A percentile compares a stretch with the other conserved stretches of the same genome.
Conservation (phyloP, 2,113 vertebrate genomes). For the Tachysurus fulvidraco region DNA sequence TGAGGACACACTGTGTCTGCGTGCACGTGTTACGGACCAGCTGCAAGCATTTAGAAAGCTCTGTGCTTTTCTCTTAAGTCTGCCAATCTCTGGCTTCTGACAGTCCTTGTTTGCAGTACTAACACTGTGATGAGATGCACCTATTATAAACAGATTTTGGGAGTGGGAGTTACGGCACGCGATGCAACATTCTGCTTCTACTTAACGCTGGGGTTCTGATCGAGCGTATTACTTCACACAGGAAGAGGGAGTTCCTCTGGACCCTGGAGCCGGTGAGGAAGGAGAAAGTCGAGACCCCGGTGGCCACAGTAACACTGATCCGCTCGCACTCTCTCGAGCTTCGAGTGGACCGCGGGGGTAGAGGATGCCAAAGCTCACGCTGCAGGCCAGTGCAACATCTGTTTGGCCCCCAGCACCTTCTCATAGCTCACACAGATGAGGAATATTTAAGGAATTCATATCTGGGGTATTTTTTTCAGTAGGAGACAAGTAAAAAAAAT, state of each 20-base stretch:
- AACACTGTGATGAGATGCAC: constrained; percentile 56
- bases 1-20: constrained; percentile 58
- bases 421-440: constrained; percentile 68
- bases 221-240: constrained; percentile 52
- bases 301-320: constrained; percentile 48
- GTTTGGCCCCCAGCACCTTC: constrained; percentile 75
- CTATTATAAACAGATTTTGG: constrained; percentile 56
- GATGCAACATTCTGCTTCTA: constrained; percentile 45
- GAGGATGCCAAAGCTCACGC: constrained; percentile 73
- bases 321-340: constrained; percentile 65
- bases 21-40: constrained; percentile 57
- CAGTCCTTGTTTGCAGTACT: constrained; percentile 48
- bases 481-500: constrained; percentile 61
- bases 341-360: constrained; percentile 61
- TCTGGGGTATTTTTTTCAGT: constrained; percentile 60
- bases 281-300: constrained; percentile 17
- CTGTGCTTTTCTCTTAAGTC: constrained; percentile 47
- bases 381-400: constrained; percentile 75
- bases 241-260: constrained; percentile 63
- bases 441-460: constrained; percentile 67
- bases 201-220: constrained; percentile 47
- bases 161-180: constrained; percentile 37
- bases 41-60: constrained; percentile 70
- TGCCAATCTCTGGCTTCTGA: constrained; percentile 55
- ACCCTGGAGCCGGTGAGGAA: constrained; percentile 54